Evolutionary conservation across 2,888 invertebrate genomes (phyloP).

Genomic region (Lepas anatifera): DNA sequence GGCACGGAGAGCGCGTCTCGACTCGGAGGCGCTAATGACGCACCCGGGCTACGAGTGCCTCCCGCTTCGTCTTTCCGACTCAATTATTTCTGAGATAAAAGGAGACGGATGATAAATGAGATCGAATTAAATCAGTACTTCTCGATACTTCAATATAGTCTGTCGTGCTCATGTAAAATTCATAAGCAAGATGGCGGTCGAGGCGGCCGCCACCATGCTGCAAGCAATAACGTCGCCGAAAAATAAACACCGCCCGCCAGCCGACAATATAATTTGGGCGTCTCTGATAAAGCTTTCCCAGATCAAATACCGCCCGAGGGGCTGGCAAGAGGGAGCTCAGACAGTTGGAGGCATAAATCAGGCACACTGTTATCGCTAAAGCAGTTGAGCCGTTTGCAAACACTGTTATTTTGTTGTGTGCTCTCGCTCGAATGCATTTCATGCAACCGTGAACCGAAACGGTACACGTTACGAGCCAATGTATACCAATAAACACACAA

Average conservation of each 20-base stretch:
- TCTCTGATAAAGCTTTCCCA: not conserved
- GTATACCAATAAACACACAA: no score
- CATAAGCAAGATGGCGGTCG: constrained; percentile 11
- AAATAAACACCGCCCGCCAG: not conserved
- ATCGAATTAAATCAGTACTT: constrained; percentile 12
- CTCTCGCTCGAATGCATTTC: no score
- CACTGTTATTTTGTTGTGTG: no score
- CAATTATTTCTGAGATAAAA: constrained; percentile 12
- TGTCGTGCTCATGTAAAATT: constrained; percentile 12
- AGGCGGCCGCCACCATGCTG: not conserved
- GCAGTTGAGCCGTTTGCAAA: no score
- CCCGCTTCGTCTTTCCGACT: not conserved
- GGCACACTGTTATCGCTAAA: not conserved
- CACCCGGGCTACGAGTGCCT: no score
- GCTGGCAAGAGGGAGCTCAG: not conserved
- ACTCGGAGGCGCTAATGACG: no score
- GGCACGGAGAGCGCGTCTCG: no score
- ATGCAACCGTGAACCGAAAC: no score
- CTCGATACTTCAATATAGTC: constrained; percentile 12
- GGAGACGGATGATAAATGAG: constrained; percentile 12
- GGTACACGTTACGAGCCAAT: no score
- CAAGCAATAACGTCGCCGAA: constrained; percentile 5
- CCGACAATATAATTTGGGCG: not conserved
- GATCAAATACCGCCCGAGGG: not conserved
- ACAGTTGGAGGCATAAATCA: not conserved